Evolutionary conservation across 2,797 vertebrate species (phyloP).

Genomic region (Rhinogobio ventralis): DNA sequence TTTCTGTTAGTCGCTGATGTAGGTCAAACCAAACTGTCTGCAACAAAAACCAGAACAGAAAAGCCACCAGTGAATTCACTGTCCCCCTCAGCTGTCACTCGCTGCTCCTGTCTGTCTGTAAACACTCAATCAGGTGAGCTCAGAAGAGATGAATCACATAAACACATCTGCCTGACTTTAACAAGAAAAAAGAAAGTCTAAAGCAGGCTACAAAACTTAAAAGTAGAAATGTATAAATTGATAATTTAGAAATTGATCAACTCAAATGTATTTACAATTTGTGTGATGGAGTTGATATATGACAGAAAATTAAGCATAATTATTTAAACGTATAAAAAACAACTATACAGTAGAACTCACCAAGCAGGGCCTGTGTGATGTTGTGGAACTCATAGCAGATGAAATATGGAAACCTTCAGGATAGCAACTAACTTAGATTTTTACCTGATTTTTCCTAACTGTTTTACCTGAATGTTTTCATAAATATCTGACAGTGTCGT

Average conservation of each 20-base stretch:
- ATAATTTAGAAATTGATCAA: too few relatives aligned
- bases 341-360: neutral
- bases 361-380: neutral
- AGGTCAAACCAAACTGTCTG: conserved; percentile 97
- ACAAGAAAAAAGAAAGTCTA: neutral
- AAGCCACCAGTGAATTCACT: conserved; percentile 72
- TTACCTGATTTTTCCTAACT: neutral
- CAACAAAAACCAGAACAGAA: conserved; percentile 78
- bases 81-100: conserved; percentile 32
- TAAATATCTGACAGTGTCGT: neutral
- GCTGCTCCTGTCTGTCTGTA: conserved; percentile 10
- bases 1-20: conserved; percentile 94
- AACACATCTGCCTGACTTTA: neutral
- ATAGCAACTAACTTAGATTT: neutral
- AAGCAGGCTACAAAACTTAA: neutral
- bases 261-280: too few relatives aligned
- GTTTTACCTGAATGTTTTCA: neutral
- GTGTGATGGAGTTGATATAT: neutral
- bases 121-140: conserved; percentile 20
- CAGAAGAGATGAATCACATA: neutral
- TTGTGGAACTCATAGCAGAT: neutral
- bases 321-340: neutral
- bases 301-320: neutral
- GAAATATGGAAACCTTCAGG: neutral
- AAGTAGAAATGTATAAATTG: neutral